Evolutionary conservation across 35 echinoderm and acorn worm species (phyloP).

Genomic region (Lytechinus variegatus): DNA sequence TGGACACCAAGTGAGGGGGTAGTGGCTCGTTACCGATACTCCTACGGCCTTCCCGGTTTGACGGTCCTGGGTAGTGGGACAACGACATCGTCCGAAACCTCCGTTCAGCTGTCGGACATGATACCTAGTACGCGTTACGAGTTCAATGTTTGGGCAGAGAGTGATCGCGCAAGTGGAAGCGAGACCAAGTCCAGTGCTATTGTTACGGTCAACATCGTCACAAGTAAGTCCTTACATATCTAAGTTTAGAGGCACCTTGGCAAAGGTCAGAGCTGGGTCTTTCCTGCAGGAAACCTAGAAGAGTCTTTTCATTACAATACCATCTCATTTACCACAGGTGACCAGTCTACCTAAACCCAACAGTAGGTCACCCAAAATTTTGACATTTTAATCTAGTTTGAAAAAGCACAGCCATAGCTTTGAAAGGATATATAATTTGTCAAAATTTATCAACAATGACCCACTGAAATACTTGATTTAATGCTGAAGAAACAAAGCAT

Average conservation of each 20-base stretch:
- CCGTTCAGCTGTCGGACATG: neutral
- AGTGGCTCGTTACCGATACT: neutral
- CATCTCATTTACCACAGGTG: too few relatives aligned
- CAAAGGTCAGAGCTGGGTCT: too few relatives aligned
- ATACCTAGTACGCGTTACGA: neutral
- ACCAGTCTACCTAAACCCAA: too few relatives aligned
- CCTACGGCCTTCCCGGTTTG: neutral
- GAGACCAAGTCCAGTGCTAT: neutral
- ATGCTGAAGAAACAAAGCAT: too few relatives aligned
- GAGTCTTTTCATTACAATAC: too few relatives aligned
- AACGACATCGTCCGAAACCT: neutral
- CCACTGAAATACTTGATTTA: too few relatives aligned
- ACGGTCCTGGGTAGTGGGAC: neutral
- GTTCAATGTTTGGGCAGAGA: constrained; percentile 2
- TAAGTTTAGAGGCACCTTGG: neutral
- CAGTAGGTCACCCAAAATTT: too few relatives aligned
- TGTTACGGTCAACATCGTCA: neutral
- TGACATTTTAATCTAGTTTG: too few relatives aligned
- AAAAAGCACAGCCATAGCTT: too few relatives aligned
- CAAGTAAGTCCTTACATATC: neutral
- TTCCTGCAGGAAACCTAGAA: too few relatives aligned
- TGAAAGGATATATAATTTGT: too few relatives aligned
- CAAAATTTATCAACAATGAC: too few relatives aligned
- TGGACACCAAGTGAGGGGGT: constrained; percentile 26
- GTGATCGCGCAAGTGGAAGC: neutral